Evolutionary conservation across 2,888 invertebrate genomes (phyloP).

Genomic region (Drosophila borealis): DNA sequence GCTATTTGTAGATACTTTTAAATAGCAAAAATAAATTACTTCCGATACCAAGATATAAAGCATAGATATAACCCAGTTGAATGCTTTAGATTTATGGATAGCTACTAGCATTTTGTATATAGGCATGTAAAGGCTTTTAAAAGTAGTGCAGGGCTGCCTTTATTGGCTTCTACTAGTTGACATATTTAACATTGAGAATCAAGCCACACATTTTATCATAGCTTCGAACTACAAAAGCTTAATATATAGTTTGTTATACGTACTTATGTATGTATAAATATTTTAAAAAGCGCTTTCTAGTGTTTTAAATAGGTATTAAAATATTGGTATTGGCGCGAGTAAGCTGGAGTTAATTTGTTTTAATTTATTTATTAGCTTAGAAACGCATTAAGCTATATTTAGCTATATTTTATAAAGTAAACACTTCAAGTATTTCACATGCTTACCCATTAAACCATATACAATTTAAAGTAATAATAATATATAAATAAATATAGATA

Average conservation of each 20-base stretch:
- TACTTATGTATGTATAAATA: constrained; percentile 26
- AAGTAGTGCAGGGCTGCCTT: constrained; percentile 36
- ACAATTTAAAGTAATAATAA: constrained; percentile 40
- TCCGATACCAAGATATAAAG: constrained; percentile 42
- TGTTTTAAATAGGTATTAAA: constrained; percentile 52
- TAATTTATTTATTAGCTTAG: constrained; percentile 74
- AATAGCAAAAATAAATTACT: constrained; percentile 46
- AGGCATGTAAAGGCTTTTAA: constrained; percentile 62
- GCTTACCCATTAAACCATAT: constrained; percentile 61
- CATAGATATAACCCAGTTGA: constrained; percentile 26
- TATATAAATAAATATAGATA: constrained; percentile 41
- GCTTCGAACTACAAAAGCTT: constrained; percentile 51
- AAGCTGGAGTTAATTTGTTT: constrained; percentile 49
- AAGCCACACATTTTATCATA: constrained; percentile 53
- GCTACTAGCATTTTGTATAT: constrained; percentile 51
- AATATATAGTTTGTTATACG: constrained; percentile 23
- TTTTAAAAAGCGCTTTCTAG: constrained; percentile 65
- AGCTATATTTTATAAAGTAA: constrained; percentile 51
- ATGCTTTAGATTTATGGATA: constrained; percentile 28
- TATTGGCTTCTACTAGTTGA: constrained; percentile 31
- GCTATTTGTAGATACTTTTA: constrained; percentile 61
- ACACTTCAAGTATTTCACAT: constrained; percentile 67
- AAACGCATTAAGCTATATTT: constrained; percentile 58
- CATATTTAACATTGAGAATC: constrained; percentile 61
- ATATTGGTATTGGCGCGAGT: constrained; percentile 41